Conservation (phyloP, 1,140 invertebrate species). For the Lepidurus arcticus region DNA sequence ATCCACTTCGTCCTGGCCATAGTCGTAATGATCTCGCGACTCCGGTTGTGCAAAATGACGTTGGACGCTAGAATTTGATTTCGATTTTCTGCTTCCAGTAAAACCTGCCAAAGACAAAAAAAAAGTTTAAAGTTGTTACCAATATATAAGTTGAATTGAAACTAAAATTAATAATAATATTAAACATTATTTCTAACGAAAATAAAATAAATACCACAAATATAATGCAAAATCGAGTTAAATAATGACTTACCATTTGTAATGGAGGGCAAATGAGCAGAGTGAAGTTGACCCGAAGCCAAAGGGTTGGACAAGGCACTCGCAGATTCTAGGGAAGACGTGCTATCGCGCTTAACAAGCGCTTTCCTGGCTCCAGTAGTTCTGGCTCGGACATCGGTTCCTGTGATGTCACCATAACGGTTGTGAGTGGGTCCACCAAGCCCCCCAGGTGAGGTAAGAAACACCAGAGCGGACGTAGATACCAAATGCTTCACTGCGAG, state of each 20-base stretch:
- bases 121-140: background rate
- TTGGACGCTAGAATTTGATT: background rate
- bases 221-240: too few relatives aligned
- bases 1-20: background rate
- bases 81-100: background rate
- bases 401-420: conserved; percentile 21
- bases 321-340: background rate
- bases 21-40: background rate
- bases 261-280: background rate
- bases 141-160: too few relatives aligned
- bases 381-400: background rate
- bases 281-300: background rate
- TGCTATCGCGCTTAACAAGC: background rate
- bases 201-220: background rate
- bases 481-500: conserved; percentile 31
- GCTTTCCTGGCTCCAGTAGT: background rate
- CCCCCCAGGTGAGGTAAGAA: conserved; percentile 30
- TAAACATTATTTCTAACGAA: background rate
- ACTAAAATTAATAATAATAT: too few relatives aligned
- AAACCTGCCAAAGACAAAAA: background rate
- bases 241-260: background rate
- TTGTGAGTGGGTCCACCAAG: conserved; percentile 16
- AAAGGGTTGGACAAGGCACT: background rate
- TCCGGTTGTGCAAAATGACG: background rate
- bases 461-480: conserved; percentile 31